Evolutionary conservation across 2,113 vertebrate species (phyloP).

Genomic region (Rhea americana): DNA sequence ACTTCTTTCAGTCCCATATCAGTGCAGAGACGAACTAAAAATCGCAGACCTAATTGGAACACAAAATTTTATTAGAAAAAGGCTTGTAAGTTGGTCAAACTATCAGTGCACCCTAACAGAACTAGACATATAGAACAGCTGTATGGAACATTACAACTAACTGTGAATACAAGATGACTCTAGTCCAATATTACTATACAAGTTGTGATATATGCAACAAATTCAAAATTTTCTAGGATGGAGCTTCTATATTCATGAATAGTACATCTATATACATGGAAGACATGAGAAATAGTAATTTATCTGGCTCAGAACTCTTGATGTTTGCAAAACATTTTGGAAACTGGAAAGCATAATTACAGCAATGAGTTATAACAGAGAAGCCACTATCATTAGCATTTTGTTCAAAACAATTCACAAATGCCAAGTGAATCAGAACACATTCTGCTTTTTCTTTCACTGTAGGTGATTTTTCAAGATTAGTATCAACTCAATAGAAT

Average conservation of each 20-base stretch:
- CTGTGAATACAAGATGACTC: neutral
- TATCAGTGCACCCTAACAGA: neutral
- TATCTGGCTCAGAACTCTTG: neutral
- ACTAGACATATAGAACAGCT: neutral
- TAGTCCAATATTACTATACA: neutral
- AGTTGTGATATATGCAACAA: neutral
- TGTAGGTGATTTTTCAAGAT: neutral
- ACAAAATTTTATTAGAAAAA: slow-evolving; percentile 7
- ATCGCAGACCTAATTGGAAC: slow-evolving; percentile 82
- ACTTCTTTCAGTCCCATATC: slow-evolving; percentile 94
- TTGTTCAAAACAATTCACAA: neutral
- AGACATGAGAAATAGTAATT: neutral
- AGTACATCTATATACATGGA: neutral
- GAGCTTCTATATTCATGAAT: neutral
- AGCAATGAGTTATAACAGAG: neutral
- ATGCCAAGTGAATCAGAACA: neutral
- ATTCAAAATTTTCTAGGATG: neutral
- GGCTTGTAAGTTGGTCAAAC: neutral
- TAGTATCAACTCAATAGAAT: neutral
- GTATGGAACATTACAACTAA: neutral
- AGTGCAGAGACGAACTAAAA: slow-evolving; percentile 92
- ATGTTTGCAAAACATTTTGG: neutral
- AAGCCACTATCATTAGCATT: neutral
- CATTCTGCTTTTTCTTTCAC: neutral
- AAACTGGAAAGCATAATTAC: neutral